phyloP scores from a whole-genome alignment of 2,888 invertebrate species.

The Harpagoxenus sublaevis region DNA sequence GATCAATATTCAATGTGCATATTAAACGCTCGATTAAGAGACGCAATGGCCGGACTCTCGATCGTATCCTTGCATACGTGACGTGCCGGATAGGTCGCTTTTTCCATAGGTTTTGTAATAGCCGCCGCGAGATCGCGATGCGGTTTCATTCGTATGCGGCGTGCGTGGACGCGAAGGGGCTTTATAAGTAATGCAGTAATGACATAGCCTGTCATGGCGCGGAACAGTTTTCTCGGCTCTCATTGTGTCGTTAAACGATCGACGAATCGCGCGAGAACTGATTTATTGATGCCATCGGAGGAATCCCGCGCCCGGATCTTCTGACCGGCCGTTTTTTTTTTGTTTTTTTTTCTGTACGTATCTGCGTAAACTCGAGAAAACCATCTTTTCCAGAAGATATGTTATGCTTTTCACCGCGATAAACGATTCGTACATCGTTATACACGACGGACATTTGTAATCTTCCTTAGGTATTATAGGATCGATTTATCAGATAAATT shows the following conservation, averaged over 20 bases:
- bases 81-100: slow-evolving; percentile 78
- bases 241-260: slow-evolving; percentile 77
- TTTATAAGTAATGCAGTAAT: slow-evolving; percentile 83
- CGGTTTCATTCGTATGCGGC: slow-evolving; percentile 79
- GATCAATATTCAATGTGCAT: slow-evolving; percentile 82
- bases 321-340: slow-evolving; percentile 45
- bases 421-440: neutral
- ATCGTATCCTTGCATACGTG: slow-evolving; percentile 75
- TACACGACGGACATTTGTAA: neutral
- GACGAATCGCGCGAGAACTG: slow-evolving; percentile 60
- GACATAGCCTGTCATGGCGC: slow-evolving; percentile 82
- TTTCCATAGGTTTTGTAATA: slow-evolving; percentile 80
- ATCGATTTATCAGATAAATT: neutral
- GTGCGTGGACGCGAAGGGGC: slow-evolving; percentile 77
- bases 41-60: slow-evolving; percentile 66
- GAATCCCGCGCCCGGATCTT: slow-evolving; percentile 73
- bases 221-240: slow-evolving; percentile 80
- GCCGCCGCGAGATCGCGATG: slow-evolving; percentile 51
- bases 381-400: neutral
- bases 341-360: slow-evolving; percentile 48
- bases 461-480: neutral
- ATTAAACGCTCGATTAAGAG: slow-evolving; percentile 81
- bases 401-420: neutral
- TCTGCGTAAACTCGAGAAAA: slow-evolving; percentile 56
- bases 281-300: slow-evolving; percentile 78